These are phyloP conservation scores for Heteropelma amictum DNA, from an alignment of 2,888 invertebrate species.

Conservation along the genomic window DNA sequence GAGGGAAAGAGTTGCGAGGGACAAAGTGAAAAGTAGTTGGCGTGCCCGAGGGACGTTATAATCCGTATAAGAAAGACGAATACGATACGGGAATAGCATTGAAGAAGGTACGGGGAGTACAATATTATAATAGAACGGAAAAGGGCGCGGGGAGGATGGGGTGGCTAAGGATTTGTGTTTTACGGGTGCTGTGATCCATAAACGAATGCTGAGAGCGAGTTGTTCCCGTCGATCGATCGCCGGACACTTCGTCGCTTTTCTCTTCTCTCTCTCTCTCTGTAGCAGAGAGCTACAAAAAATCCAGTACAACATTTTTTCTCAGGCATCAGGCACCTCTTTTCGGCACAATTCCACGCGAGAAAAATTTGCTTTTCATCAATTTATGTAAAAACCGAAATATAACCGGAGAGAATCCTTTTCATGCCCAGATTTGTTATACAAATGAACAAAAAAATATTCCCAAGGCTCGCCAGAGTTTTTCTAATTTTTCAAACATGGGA, in stretches of 20 bases:
- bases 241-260: slow-evolving; percentile 34
- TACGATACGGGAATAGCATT: slow-evolving; percentile 59
- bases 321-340: no score
- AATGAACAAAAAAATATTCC: no score
- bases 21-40: slow-evolving; percentile 57
- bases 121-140: slow-evolving; percentile 56
- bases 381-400: no score
- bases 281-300: neutral
- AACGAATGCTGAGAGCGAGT: slow-evolving; percentile 20
- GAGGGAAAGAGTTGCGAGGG: slow-evolving; percentile 44
- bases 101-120: slow-evolving; percentile 43
- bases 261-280: neutral
- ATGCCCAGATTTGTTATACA: no score
- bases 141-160: slow-evolving; percentile 17
- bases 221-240: slow-evolving; percentile 33
- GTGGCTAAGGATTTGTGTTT: slow-evolving; percentile 37
- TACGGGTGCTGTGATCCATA: slow-evolving; percentile 58
- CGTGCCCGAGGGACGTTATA: slow-evolving; percentile 73
- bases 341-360: no score
- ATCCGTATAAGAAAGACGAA: slow-evolving; percentile 68
- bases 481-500: no score
- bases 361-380: no score
- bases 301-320: no score
- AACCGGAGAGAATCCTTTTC: no score
- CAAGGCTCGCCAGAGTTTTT: no score